phyloP scores from a whole-genome alignment of 1,140 invertebrate species.

The Daktulosphaira vitifoliae region DNA sequence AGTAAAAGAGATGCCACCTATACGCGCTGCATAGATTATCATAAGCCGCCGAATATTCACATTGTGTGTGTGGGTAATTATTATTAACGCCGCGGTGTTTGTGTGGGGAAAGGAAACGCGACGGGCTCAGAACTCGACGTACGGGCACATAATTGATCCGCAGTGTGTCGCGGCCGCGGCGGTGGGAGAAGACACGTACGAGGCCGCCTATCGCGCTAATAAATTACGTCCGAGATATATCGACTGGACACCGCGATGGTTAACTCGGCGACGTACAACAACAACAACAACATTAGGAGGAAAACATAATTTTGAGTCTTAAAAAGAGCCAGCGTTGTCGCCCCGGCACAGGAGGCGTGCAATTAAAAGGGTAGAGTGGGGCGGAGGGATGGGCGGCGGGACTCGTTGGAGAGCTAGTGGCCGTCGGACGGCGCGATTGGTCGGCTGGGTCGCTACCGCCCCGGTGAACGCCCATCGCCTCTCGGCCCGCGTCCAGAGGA shows the following conservation, averaged over 20 bases:
- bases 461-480: not conserved
- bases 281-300: not conserved
- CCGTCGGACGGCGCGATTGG: not conserved
- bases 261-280: constrained; percentile 1
- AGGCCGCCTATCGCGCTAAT: not conserved
- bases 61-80: constrained; percentile 7
- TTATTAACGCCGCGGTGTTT: not conserved
- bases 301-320: constrained; percentile 28
- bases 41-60: not conserved
- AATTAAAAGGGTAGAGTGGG: constrained; percentile 4
- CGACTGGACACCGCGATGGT: constrained; percentile 11
- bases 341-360: constrained; percentile 23
- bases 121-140: too few relatives aligned
- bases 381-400: not conserved
- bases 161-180: not conserved
- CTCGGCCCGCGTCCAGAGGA: not conserved
- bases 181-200: not conserved
- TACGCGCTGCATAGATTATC: too few relatives aligned
- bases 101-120: too few relatives aligned
- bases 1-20: too few relatives aligned
- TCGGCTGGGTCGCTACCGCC: not conserved
- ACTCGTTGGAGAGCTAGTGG: not conserved
- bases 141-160: too few relatives aligned
- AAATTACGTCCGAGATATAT: constrained; percentile 26
- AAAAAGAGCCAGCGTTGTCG: constrained; percentile 3